A percentile compares a stretch with the other conserved stretches of the same genome.
Conservation (phyloP, 2,888 invertebrate species). For the Scaeva pyrastri region DNA sequence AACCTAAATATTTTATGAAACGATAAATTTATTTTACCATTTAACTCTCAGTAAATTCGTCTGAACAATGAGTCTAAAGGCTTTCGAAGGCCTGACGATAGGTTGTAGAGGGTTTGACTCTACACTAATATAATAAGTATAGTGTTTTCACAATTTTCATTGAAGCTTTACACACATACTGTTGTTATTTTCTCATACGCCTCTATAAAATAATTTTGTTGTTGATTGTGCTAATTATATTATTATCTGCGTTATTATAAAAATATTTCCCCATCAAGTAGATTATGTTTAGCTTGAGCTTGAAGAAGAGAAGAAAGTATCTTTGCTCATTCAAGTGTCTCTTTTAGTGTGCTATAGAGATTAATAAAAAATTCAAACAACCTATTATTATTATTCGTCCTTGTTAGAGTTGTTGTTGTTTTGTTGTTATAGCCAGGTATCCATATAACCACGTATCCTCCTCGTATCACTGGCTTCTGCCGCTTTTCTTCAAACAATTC, state of each 20-base stretch:
- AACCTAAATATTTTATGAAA: too few relatives aligned
- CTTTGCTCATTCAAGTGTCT: conserved; percentile 28
- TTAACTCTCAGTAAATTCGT: too few relatives aligned
- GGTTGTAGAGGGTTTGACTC: too few relatives aligned
- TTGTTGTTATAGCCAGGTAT: not conserved
- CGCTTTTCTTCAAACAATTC: conserved; percentile 6
- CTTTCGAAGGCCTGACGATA: too few relatives aligned
- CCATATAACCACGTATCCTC: not conserved
- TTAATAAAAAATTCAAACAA: conserved; percentile 41
- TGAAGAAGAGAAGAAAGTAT: conserved; percentile 12
- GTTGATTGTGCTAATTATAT: not conserved
- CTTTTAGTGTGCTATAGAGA: conserved; percentile 2
- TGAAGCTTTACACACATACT: too few relatives aligned
- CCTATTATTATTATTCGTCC: conserved; percentile 33
- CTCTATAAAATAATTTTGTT: not conserved
- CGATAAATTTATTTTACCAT: too few relatives aligned
- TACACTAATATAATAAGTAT: too few relatives aligned
- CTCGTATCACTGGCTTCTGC: not conserved
- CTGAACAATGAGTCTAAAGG: too few relatives aligned
- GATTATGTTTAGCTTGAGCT: conserved; percentile 16
- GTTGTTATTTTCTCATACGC: too few relatives aligned
- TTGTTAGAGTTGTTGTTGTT: conserved; percentile 21
- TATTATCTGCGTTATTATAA: conserved; percentile 1
- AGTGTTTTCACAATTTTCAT: too few relatives aligned
- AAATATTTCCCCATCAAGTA: conserved; percentile 48